phyloP scores from a whole-genome alignment of 1,140 invertebrate species.

The Temnothorax longispinosus region DNA sequence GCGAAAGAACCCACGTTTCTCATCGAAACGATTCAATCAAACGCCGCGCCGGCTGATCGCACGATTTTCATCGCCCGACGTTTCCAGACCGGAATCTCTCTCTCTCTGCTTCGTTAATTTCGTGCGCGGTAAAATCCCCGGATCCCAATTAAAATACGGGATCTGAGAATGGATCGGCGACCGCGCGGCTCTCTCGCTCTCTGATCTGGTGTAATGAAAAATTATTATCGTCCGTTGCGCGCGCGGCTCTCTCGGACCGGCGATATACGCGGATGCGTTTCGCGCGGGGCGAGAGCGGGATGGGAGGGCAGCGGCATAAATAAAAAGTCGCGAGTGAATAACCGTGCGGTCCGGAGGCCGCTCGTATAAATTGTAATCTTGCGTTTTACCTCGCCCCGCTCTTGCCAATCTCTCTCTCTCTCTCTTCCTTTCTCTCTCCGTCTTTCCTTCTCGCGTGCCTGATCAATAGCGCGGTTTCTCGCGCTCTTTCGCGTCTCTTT shows the following conservation, averaged over 20 bases:
- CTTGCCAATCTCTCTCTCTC: background rate
- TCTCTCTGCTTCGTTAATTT: conserved; percentile 4
- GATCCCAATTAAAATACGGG: background rate
- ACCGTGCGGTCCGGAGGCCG: conserved; percentile 32
- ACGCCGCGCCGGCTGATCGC: background rate
- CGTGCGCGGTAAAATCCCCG: background rate
- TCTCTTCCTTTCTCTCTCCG: background rate
- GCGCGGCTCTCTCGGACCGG: background rate
- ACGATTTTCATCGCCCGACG: background rate
- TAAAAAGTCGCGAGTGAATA: conserved; percentile 64
- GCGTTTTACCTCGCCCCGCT: background rate
- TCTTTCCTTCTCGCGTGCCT: conserved; percentile 5
- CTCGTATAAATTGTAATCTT: conserved; percentile 69
- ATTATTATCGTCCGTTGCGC: conserved; percentile 64
- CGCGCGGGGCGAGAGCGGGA: background rate
- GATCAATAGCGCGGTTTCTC: background rate
- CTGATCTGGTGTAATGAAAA: conserved; percentile 68
- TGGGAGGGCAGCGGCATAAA: conserved; percentile 40
- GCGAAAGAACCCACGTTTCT: too few relatives aligned
- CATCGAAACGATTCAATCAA: background rate
- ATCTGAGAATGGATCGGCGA: background rate
- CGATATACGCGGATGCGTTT: conserved; percentile 27
- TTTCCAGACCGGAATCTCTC: background rate
- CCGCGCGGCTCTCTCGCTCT: conserved; percentile 4
- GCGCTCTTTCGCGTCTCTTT: background rate